Base-by-base conservation (phyloP, 2,888 invertebrate genomes). In the Philereme vetulata region DNA sequence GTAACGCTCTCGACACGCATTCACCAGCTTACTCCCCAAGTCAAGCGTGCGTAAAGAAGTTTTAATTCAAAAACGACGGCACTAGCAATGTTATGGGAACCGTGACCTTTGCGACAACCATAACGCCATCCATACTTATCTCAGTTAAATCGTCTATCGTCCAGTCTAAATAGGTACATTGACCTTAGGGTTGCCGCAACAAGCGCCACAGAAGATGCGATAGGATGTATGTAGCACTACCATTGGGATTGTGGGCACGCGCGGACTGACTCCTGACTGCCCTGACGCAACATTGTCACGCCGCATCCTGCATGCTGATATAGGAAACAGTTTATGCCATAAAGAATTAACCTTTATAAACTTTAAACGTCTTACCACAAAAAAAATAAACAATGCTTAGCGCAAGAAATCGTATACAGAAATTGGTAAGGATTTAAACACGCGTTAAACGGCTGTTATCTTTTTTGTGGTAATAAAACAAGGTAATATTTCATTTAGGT, bases 181-280 rank as follows among this genome's bases (percentile, higher is more conserved):
- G 88, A 89, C 90, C 90, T 90, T 81, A 83, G 71, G 70, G 64
- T 75, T 82, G 81, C 70, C 74, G 82, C 84, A 86, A 85, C 75
- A 71, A 67, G 65, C 64, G 54, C 66, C 60, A 73, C 71, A 44
- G 48, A 50, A 36, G 46, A 52, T 48, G 6, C 11, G 34, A 38
- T 8, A 56, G 47, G 44, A 4, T 5, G 32, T 48, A 40, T 9
- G n/a, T 8, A 11, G 44, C 11, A 33, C n/a, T 33, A 51, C 54
- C 67, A 75, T 78, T 76, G 80, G 79, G 75, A 82, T 72, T 64
- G 76, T 67, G 74, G 72, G 72, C 90, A 90, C 87, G 89, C 78
- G 75, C 84, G 66, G 56, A 48, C 73, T 89, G 88, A 90, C 90
- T 90, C 87, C 61, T 56, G 53, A 56, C 48, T 48, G 51, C 55